phyloP scores from a whole-genome alignment of 2,888 invertebrate genomes.

The Caenorhabditis imperialis region DNA sequence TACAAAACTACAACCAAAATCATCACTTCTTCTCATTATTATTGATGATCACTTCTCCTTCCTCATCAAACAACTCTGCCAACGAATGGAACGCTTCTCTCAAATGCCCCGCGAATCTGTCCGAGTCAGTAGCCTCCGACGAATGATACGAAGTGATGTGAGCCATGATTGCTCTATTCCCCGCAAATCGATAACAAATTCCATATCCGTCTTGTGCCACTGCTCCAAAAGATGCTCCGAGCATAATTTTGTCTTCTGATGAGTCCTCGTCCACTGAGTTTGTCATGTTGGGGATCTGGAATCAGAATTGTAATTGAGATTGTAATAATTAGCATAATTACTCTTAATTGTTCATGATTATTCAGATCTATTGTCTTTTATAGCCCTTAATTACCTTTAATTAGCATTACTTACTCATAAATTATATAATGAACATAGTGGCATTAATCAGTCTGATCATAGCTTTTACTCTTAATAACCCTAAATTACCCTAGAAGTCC shows the following conservation, averaged over 20 bases:
- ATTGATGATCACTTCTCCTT: not conserved
- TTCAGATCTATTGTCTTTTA: too few species aligned
- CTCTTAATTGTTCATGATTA: too few species aligned
- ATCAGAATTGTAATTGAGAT: too few species aligned
- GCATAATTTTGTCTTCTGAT: conserved; percentile 57
- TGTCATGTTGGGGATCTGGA: conserved; percentile 67
- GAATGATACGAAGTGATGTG: conserved; percentile 68
- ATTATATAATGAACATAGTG: too few species aligned
- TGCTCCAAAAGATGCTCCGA: conserved; percentile 71
- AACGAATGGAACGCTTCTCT: conserved; percentile 61
- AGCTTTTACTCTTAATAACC: too few species aligned
- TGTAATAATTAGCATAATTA: too few species aligned
- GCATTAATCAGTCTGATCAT: too few species aligned
- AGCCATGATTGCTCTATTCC: conserved; percentile 67
- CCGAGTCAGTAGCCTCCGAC: conserved; percentile 64
- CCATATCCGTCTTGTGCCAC: conserved; percentile 72
- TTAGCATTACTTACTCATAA: too few species aligned
- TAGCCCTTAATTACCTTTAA: too few species aligned
- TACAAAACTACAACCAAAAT: too few species aligned
- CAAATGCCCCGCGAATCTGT: conserved; percentile 60
- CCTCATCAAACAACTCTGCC: conserved; percentile 63
- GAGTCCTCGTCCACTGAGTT: conserved; percentile 68
- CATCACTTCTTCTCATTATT: too few species aligned
- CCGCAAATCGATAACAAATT: conserved; percentile 73
- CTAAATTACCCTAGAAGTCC: too few species aligned